phyloP scores from a whole-genome alignment of 2,888 invertebrate genomes.

The Macaria liturata region DNA sequence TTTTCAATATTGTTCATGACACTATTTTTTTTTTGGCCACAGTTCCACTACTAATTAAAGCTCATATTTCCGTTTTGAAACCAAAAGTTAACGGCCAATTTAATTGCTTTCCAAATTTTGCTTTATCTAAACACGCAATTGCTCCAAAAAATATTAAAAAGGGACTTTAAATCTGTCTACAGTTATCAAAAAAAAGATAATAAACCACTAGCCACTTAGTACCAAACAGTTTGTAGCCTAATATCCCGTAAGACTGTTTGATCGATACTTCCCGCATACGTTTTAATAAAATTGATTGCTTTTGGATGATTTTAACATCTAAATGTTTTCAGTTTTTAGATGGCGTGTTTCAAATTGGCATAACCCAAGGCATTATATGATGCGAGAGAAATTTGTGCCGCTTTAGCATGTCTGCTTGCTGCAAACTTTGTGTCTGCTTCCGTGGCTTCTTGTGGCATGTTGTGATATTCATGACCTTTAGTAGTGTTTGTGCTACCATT shows the following conservation, averaged over 20 bases:
- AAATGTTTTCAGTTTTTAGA: conserved; percentile 48
- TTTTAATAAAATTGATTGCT: conserved; percentile 32
- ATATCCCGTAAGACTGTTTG: conserved; percentile 30
- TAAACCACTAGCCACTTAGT: conserved; percentile 40
- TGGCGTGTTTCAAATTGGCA: conserved; percentile 46
- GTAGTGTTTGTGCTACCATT: conserved; percentile 39
- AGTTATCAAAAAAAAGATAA: no score
- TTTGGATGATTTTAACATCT: conserved; percentile 39
- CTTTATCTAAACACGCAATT: no score
- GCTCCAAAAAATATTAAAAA: no score
- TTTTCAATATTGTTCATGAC: no score
- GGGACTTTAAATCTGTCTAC: no score
- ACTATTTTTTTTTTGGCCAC: no score
- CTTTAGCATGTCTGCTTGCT: conserved; percentile 53
- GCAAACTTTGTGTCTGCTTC: conserved; percentile 37
- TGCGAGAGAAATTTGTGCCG: conserved; percentile 38
- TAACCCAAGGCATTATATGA: conserved; percentile 35
- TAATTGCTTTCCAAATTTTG: no score
- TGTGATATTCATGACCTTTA: conserved; percentile 33
- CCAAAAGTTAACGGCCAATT: no score
- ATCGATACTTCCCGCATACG: conserved; percentile 32
- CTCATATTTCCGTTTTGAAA: no score
- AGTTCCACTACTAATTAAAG: no score
- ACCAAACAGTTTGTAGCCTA: conserved; percentile 32
- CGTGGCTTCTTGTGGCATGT: conserved; percentile 42